A percentile compares a stretch with the other conserved stretches of the same genome.
Evolutionary conservation across 2,888 invertebrate genomes (phyloP).

Genomic region (Cordilura impudica): DNA sequence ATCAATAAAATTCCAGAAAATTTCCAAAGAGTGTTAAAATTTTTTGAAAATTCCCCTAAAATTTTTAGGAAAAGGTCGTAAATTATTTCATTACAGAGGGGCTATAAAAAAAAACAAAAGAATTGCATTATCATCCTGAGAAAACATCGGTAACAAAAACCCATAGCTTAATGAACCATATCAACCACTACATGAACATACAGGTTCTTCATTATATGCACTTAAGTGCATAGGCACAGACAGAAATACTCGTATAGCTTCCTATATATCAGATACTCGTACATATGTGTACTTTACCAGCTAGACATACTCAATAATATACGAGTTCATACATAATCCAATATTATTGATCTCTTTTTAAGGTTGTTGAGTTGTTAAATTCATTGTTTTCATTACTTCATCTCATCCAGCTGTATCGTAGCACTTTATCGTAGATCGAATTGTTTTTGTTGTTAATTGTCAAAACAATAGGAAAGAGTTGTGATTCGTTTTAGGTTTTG

Average conservation of each 20-base stretch:
- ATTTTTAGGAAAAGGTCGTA: conserved; percentile 16
- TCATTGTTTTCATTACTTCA: conserved; percentile 55
- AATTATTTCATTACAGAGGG: background rate
- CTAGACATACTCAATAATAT: too few relatives aligned
- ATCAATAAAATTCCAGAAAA: background rate
- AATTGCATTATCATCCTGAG: conserved; percentile 31
- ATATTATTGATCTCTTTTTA: conserved; percentile 24
- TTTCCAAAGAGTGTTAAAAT: background rate
- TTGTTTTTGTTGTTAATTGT: conserved; percentile 61
- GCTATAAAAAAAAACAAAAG: conserved; percentile 1
- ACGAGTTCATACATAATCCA: too few relatives aligned
- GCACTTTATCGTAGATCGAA: conserved; percentile 57
- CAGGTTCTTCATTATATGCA: conserved; percentile 19
- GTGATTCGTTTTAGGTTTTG: conserved; percentile 58
- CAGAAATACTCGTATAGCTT: conserved; percentile 18
- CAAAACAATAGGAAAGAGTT: conserved; percentile 61
- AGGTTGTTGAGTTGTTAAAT: conserved; percentile 54
- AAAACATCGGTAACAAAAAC: background rate
- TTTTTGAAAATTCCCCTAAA: background rate
- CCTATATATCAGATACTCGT: background rate
- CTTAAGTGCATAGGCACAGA: background rate
- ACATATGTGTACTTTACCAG: background rate
- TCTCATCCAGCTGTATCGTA: conserved; percentile 22
- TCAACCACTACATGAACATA: conserved; percentile 22
- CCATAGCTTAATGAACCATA: conserved; percentile 41